A percentile compares a stretch with the other conserved stretches of the same genome.
phyloP scores from a whole-genome alignment of 2,888 invertebrate species.

The Acleris holmiana region DNA sequence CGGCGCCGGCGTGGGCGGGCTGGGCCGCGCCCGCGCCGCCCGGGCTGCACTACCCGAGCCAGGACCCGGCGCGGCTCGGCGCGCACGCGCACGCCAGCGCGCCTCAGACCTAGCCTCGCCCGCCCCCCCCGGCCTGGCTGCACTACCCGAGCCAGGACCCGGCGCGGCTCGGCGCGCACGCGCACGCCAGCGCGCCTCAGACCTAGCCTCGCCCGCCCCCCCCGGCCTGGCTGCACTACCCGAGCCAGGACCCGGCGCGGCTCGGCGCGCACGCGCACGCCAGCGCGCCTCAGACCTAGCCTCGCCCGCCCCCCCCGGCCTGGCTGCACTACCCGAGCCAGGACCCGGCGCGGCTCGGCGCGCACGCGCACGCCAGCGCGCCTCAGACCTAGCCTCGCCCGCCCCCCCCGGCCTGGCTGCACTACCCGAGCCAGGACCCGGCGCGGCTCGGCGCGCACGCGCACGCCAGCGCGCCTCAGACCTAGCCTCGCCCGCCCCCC shows the following conservation, averaged over 20 bases:
- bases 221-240: constrained; percentile 89
- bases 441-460: constrained; percentile 91
- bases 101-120: constrained; percentile 65
- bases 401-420: constrained; percentile 78
- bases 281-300: constrained; percentile 68
- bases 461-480: constrained; percentile 69
- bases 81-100: constrained; percentile 81
- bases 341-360: constrained; percentile 96
- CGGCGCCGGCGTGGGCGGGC: constrained; percentile 52
- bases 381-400: constrained; percentile 65
- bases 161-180: constrained; percentile 91
- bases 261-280: constrained; percentile 89
- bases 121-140: constrained; percentile 83
- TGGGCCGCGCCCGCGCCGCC: constrained; percentile 57
- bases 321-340: constrained; percentile 94
- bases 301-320: constrained; percentile 78
- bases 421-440: constrained; percentile 98
- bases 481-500: too few relatives aligned
- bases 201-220: constrained; percentile 50
- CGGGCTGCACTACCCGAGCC: constrained; percentile 96
- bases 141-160: constrained; percentile 99
- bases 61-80: constrained; percentile 97
- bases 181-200: constrained; percentile 71
- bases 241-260: constrained; percentile 97
- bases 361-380: constrained; percentile 77